phyloP scores from a whole-genome alignment of 2,888 invertebrate genomes.

The Chalcis sispes region DNA sequence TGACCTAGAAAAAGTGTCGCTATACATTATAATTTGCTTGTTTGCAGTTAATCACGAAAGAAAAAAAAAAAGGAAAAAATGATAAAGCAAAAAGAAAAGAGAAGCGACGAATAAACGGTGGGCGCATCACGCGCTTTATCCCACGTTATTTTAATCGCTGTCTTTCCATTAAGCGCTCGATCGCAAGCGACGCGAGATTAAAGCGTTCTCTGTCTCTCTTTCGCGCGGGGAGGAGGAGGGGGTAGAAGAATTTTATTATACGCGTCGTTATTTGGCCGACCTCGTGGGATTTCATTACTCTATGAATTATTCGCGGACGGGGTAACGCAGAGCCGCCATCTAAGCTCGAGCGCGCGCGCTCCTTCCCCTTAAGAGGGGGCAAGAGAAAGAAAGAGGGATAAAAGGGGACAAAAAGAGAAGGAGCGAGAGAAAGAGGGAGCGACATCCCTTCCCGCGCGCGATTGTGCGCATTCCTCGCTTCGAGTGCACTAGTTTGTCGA shows the following conservation, averaged over 20 bases:
- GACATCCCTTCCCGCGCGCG: conserved; percentile 22
- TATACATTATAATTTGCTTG: background rate
- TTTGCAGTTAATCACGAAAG: background rate
- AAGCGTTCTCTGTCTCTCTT: no score
- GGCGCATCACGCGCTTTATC: background rate
- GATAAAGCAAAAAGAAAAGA: no score
- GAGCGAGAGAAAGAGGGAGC: conserved; percentile 3
- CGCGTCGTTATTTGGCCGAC: background rate
- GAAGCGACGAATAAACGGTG: background rate
- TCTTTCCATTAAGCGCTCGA: background rate
- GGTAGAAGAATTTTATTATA: conserved; percentile 32
- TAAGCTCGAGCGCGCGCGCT: conserved; percentile 1
- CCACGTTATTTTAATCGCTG: conserved; percentile 16
- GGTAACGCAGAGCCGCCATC: conserved; percentile 10
- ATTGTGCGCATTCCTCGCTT: conserved; percentile 28
- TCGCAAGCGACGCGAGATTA: no score
- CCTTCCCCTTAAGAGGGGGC: background rate
- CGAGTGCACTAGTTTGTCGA: conserved; percentile 37
- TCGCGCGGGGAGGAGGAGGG: no score
- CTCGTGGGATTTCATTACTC: conserved; percentile 41
- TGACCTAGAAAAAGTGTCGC: no score
- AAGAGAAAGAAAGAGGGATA: background rate
- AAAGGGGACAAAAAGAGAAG: background rate
- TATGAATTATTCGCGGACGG: conserved; percentile 38
- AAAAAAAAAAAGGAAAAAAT: background rate